Evolutionary conservation across 2,888 invertebrate species (phyloP).

Genomic region (Volucella inanis): DNA sequence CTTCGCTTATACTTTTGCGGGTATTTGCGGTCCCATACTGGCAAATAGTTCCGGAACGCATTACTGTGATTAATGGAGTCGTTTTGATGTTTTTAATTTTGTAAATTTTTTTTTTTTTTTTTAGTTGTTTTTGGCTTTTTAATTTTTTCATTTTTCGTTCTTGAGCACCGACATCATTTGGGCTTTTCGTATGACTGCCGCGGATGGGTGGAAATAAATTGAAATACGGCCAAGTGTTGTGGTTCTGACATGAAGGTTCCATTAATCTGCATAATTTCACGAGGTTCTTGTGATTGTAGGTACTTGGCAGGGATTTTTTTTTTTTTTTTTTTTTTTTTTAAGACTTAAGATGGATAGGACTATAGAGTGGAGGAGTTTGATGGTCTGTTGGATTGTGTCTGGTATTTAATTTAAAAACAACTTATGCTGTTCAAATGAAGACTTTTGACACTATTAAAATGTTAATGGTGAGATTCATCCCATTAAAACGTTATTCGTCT

Average conservation of each 20-base stretch:
- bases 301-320: no score
- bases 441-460: no score
- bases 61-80: conserved; percentile 59
- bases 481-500: no score
- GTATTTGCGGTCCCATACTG: conserved; percentile 1
- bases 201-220: neutral
- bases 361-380: no score
- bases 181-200: neutral
- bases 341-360: no score
- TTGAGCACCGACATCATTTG: neutral
- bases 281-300: neutral
- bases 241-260: neutral
- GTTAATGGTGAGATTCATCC: no score
- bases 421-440: no score
- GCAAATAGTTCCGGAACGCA: conserved; percentile 42
- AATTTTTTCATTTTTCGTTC: neutral
- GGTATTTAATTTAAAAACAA: no score
- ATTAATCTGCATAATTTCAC: neutral
- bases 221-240: neutral
- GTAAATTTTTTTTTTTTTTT: conserved; percentile 25
- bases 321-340: no score
- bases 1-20: conserved; percentile 2
- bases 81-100: conserved; percentile 46
- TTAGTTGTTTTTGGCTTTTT: neutral
- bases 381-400: no score